Evolutionary conservation across 2,113 vertebrate species (phyloP).

Genomic region (Solea senegalensis): DNA sequence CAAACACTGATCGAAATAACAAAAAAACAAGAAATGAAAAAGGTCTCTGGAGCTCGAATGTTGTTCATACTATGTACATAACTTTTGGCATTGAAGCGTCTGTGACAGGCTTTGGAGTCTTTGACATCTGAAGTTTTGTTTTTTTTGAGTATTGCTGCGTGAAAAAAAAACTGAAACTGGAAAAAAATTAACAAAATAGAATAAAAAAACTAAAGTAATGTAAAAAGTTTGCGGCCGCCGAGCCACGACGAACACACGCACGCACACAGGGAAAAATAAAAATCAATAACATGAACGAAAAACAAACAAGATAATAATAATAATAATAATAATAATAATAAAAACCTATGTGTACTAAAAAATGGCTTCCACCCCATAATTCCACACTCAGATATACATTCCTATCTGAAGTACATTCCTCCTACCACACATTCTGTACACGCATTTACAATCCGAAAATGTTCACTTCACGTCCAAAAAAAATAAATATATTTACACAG

Average conservation of each 20-base stretch:
- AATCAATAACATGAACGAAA: slow-evolving; percentile 61
- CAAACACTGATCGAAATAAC: slow-evolving; percentile 63
- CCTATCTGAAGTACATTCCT: slow-evolving; percentile 81
- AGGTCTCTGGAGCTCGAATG: slow-evolving; percentile 64
- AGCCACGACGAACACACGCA: slow-evolving; percentile 27
- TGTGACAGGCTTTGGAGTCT: slow-evolving; percentile 80
- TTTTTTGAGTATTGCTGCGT: slow-evolving; percentile 77
- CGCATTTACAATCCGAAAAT: slow-evolving; percentile 91
- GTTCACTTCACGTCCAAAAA: slow-evolving; percentile 91
- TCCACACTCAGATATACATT: slow-evolving; percentile 88
- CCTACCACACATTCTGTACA: slow-evolving; percentile 94
- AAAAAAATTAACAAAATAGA: slow-evolving; percentile 52
- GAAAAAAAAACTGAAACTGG: slow-evolving; percentile 58
- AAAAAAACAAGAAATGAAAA: slow-evolving; percentile 11
- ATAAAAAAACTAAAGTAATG: slow-evolving; percentile 66
- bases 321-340: neutral
- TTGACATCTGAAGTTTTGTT: slow-evolving; percentile 71
- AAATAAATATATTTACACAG: slow-evolving; percentile 99
- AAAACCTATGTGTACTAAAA: slow-evolving; percentile 62
- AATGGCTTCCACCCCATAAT: slow-evolving; percentile 83
- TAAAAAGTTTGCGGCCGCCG: slow-evolving; percentile 50
- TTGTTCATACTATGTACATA: slow-evolving; percentile 74
- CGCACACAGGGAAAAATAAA: too few relatives aligned
- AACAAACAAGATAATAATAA: slow-evolving; percentile 57
- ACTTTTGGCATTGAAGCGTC: slow-evolving; percentile 81